Conservation (phyloP, 2,888 invertebrate genomes). For the Disparrhopalites patrizii region DNA sequence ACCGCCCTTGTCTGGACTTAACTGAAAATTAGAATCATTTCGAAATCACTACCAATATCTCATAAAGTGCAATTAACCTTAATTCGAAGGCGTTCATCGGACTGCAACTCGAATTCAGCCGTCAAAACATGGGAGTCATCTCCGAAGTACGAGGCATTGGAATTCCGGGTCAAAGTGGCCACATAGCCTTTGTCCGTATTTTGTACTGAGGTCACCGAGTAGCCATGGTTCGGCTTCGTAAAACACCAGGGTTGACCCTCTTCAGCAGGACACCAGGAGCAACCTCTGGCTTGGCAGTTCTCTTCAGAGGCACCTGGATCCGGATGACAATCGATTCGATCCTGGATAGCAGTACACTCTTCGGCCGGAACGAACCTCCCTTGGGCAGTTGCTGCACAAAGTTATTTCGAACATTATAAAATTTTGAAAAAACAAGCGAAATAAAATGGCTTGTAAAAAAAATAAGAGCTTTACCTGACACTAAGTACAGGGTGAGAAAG, state of each 20-base stretch:
- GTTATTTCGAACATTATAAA: no score
- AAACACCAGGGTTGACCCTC: constrained; percentile 27
- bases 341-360: constrained; percentile 9
- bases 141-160: constrained; percentile 17
- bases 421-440: no score
- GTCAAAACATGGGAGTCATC: constrained; percentile 31
- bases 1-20: no score
- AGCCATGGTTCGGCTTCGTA: constrained; percentile 28
- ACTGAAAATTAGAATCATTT: not conserved
- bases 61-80: constrained; percentile 24
- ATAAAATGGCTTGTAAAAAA: no score
- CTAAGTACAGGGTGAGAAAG: no score
- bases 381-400: no score
- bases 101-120: constrained; percentile 35
- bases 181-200: not conserved
- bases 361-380: no score
- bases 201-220: constrained; percentile 12
- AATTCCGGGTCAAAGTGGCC: not conserved
- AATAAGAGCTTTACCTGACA: no score
- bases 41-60: not conserved
- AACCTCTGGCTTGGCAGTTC: constrained; percentile 62
- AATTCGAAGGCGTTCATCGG: constrained; percentile 39
- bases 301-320: constrained; percentile 56
- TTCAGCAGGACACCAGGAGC: constrained; percentile 60
- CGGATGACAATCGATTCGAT: constrained; percentile 63